Evolutionary conservation across 1,140 invertebrate species (phyloP).

Genomic region (Tetragonula clypearis): DNA sequence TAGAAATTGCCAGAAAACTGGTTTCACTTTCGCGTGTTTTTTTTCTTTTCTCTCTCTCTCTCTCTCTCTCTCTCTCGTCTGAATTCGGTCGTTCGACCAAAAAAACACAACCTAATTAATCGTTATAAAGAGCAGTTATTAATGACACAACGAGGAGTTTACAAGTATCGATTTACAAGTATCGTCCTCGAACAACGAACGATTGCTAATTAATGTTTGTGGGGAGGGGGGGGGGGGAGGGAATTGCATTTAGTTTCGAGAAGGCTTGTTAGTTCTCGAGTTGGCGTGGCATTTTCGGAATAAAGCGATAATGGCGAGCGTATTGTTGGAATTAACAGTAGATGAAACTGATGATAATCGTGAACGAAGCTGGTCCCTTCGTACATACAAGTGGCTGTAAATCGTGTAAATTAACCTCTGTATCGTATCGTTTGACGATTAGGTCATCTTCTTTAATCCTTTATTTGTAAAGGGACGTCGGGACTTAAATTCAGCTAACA

Average conservation of each 20-base stretch:
- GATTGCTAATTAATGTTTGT: slow-evolving; percentile 8
- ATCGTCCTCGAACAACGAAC: neutral
- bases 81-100: neutral
- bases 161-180: neutral
- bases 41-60: neutral
- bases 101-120: neutral
- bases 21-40: neutral
- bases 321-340: neutral
- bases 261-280: neutral
- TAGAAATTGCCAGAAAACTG: neutral
- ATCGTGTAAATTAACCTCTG: too few relatives aligned
- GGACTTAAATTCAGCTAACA: too few relatives aligned
- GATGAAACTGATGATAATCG: neutral
- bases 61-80: neutral
- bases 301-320: too few relatives aligned
- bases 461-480: too few relatives aligned
- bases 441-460: too few relatives aligned
- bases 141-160: neutral
- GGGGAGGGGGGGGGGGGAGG: too few relatives aligned
- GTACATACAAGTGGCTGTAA: neutral
- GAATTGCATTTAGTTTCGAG: neutral
- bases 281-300: neutral
- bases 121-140: neutral
- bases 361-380: neutral
- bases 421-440: too few relatives aligned